Percentiles rank a stretch among this genome's conserved stretches.
These are phyloP conservation scores for Scaptomyza parva DNA, from an alignment of 2,888 invertebrate species.

Conservation along the genomic window DNA sequence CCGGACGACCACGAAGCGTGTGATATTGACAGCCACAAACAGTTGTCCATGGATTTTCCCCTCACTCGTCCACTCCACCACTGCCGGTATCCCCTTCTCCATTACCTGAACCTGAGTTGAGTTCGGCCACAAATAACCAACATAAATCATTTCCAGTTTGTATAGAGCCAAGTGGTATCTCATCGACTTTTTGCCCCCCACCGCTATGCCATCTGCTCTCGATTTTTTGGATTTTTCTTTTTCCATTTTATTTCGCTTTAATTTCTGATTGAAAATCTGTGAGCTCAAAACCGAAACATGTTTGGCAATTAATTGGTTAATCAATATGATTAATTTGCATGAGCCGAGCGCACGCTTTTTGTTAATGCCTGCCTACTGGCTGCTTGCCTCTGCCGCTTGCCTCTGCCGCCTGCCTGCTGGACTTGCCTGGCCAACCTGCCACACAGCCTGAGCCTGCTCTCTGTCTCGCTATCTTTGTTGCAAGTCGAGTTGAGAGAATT, in stretches of 20 bases:
- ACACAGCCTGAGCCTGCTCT: not conserved
- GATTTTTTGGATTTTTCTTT: slow-evolving; percentile 20
- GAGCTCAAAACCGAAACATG: slow-evolving; percentile 64
- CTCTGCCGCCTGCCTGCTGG: not conserved
- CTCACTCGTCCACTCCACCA: not conserved
- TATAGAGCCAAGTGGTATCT: slow-evolving; percentile 2
- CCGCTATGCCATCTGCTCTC: not conserved
- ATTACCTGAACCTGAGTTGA: slow-evolving; percentile 1
- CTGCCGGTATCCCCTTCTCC: not conserved
- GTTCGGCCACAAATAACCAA: slow-evolving; percentile 24
- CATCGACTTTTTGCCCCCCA: not conserved
- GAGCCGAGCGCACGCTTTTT: slow-evolving; percentile 60
- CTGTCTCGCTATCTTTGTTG: not conserved
- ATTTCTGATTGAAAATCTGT: slow-evolving; percentile 72
- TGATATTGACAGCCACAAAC: slow-evolving; percentile 68
- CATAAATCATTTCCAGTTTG: slow-evolving; percentile 76
- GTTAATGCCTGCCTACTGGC: not conserved
- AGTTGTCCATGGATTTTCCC: slow-evolving; percentile 8
- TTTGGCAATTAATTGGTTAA: slow-evolving; percentile 77
- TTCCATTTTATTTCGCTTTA: slow-evolving; percentile 65
- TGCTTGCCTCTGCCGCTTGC: not conserved
- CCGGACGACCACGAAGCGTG: slow-evolving; percentile 37
- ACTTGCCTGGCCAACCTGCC: too few species aligned
- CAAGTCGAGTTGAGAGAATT: slow-evolving; percentile 12
- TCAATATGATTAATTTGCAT: slow-evolving; percentile 77